Evolutionary conservation across 2,797 vertebrate genomes (phyloP).

Genomic region (Smutsia gigantea): DNA sequence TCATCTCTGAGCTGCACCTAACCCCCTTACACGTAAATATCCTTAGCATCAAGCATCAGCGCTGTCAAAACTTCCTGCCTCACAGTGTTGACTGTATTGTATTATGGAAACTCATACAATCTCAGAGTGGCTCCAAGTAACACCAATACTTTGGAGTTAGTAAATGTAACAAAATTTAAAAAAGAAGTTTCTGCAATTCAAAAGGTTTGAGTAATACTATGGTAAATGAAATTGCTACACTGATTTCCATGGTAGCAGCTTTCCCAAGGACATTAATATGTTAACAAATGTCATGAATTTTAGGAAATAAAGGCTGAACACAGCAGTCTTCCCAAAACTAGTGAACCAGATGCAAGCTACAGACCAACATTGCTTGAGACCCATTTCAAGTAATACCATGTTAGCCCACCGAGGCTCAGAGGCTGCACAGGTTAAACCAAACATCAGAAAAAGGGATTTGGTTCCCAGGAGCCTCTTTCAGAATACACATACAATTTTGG

Average conservation of each 20-base stretch:
- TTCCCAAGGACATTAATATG: background rate
- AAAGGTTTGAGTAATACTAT: conserved; percentile 41
- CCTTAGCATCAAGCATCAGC: background rate
- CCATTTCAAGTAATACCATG: background rate
- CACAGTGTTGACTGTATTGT: background rate
- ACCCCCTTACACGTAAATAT: background rate
- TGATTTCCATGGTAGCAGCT: background rate
- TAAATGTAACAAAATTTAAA: background rate
- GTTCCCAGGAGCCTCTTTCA: background rate
- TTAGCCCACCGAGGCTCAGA: background rate
- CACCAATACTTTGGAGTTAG: background rate
- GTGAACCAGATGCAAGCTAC: background rate
- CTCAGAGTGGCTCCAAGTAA: background rate
- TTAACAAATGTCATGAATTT: background rate
- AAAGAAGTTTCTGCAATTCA: background rate
- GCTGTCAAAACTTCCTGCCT: background rate
- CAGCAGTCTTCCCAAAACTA: background rate
- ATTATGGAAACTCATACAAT: background rate
- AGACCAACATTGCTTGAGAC: background rate
- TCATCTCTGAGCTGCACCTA: background rate
- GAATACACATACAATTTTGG: background rate
- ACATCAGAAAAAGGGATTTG: background rate
- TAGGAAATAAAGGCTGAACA: background rate
- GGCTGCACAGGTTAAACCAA: background rate
- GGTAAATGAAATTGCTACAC: background rate